These are phyloP conservation scores for Dynastes tityus DNA, from an alignment of 2,888 invertebrate species.

Conservation along the genomic window DNA sequence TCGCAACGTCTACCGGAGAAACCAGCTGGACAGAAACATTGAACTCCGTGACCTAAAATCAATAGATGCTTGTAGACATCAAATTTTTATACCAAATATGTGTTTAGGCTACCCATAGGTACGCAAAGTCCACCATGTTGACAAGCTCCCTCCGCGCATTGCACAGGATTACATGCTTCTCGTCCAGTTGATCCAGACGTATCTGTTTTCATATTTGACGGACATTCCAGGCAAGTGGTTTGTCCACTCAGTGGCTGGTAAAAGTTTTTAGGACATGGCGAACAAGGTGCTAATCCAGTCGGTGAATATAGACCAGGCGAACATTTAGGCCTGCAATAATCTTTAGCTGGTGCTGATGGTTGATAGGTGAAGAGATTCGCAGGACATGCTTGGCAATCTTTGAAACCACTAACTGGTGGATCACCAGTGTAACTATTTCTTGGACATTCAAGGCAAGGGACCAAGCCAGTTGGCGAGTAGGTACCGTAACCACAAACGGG, in stretches of 20 bases:
- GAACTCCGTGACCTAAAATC: constrained; percentile 80
- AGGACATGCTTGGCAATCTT: constrained; percentile 94
- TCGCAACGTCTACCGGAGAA: constrained; percentile 95
- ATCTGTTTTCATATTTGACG: constrained; percentile 91
- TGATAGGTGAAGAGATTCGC: constrained; percentile 92
- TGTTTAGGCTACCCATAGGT: constrained; percentile 76
- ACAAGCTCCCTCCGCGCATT: constrained; percentile 90
- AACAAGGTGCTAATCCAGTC: constrained; percentile 91
- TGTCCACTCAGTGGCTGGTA: constrained; percentile 91
- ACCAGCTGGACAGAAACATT: constrained; percentile 95
- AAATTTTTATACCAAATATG: not conserved
- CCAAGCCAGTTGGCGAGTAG: constrained; percentile 94
- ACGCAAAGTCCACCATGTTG: constrained; percentile 94
- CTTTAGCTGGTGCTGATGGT: constrained; percentile 89
- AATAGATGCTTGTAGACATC: not conserved
- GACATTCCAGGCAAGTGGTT: constrained; percentile 91
- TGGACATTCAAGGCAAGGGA: constrained; percentile 95
- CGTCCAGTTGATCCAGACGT: constrained; percentile 84
- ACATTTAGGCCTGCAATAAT: constrained; percentile 91
- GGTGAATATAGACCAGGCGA: constrained; percentile 92
- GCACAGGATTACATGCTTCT: constrained; percentile 90
- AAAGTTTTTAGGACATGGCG: constrained; percentile 92
- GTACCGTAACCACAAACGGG: constrained; percentile 98
- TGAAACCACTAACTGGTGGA: constrained; percentile 92
- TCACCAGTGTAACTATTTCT: constrained; percentile 91